These are phyloP conservation scores for Neopipo cinnamomea DNA, from an alignment of 2,113 vertebrate species.

Conservation along the genomic window DNA sequence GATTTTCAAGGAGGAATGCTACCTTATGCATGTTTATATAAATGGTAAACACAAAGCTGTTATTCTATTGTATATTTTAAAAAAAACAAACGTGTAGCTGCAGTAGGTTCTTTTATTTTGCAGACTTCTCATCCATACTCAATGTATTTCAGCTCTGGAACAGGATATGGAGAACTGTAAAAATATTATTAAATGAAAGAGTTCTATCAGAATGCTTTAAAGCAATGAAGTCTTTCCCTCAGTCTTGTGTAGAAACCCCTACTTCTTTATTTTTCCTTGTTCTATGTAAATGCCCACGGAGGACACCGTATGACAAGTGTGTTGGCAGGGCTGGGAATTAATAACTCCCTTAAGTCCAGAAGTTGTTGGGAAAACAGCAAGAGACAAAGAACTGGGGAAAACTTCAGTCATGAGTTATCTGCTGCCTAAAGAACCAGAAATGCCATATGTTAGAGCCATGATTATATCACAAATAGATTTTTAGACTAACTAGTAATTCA, in stretches of 20 bases:
- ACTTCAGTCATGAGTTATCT: not conserved
- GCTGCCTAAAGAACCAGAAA: not conserved
- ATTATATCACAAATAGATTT: not conserved
- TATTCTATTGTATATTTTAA: not conserved
- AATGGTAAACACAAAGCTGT: not conserved
- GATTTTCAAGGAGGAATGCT: not conserved
- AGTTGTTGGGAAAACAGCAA: not conserved
- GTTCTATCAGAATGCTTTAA: not conserved
- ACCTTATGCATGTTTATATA: not conserved
- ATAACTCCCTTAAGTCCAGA: not conserved
- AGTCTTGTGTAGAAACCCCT: not conserved
- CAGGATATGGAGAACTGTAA: not conserved
- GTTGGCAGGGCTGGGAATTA: not conserved
- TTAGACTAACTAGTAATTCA: not conserved
- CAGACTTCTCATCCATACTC: not conserved
- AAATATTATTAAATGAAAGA: not conserved
- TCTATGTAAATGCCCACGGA: not conserved
- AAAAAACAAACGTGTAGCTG: fast-evolving
- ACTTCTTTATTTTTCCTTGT: not conserved
- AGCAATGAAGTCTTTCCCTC: not conserved
- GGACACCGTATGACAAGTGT: not conserved
- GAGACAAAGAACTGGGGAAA: not conserved
- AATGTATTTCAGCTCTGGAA: not conserved
- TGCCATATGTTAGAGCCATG: not conserved
- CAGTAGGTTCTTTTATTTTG: not conserved